Conservation (phyloP, 2,113 vertebrate species). For the Neolamprologus kungweensis region DNA sequence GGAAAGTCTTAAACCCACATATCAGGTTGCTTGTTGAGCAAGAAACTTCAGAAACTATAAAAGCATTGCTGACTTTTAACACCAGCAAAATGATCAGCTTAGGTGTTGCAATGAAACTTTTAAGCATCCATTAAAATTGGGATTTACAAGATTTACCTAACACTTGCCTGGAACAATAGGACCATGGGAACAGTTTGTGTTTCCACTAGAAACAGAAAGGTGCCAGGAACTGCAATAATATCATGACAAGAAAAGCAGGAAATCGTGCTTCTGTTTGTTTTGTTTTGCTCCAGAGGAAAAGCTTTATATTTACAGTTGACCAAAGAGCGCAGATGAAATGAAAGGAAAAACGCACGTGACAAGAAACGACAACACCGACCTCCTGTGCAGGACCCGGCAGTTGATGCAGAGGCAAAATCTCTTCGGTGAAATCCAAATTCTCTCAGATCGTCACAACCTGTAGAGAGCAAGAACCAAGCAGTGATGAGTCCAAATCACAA, state of each 20-base stretch:
- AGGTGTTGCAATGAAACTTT: not conserved
- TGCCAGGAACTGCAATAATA: slow-evolving; percentile 36
- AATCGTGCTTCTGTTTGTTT: slow-evolving; percentile 18
- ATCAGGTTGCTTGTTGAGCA: not conserved
- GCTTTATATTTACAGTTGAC: not conserved
- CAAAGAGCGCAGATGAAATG: not conserved
- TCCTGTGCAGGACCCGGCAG: not conserved
- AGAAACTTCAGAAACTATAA: not conserved
- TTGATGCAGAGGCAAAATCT: not conserved
- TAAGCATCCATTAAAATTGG: not conserved
- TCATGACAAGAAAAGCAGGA: slow-evolving; percentile 47
- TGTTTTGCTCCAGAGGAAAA: not conserved
- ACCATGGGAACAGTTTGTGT: not conserved
- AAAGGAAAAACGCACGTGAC: not conserved
- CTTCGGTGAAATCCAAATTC: not conserved
- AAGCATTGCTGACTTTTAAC: not conserved
- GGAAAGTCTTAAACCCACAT: not conserved
- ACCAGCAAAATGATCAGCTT: not conserved
- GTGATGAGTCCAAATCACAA: slow-evolving; percentile 18
- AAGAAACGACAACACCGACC: slow-evolving; percentile 9
- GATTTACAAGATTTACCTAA: not conserved
- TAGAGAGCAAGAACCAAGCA: not conserved
- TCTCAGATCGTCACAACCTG: slow-evolving; percentile 3
- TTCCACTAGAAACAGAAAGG: slow-evolving; percentile 13
- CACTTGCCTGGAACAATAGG: slow-evolving; percentile 27